Conservation (phyloP, 2,888 invertebrate genomes). For the Carabus problematicus region DNA sequence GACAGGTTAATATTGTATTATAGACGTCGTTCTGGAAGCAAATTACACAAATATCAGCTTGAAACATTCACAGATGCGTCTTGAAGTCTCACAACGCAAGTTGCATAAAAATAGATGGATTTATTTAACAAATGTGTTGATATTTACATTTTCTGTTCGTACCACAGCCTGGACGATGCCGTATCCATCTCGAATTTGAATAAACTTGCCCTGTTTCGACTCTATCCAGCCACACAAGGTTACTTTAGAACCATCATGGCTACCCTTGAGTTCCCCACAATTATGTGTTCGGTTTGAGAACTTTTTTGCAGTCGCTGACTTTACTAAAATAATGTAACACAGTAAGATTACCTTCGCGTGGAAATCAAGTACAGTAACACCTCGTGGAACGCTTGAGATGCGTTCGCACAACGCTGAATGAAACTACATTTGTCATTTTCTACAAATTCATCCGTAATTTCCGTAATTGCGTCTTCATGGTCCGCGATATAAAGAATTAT, state of each 20-base stretch:
- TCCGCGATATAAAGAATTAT: too few relatives aligned
- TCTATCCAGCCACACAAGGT: constrained; percentile 59
- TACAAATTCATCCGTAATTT: too few relatives aligned
- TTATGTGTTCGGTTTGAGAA: constrained; percentile 57
- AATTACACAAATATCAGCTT: too few relatives aligned
- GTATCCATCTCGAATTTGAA: constrained; percentile 59
- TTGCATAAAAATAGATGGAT: too few relatives aligned
- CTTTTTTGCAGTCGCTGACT: not conserved
- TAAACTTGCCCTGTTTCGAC: constrained; percentile 55
- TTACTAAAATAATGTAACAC: not conserved
- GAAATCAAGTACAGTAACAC: not conserved
- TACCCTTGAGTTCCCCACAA: constrained; percentile 57
- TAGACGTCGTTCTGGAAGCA: constrained; percentile 47
- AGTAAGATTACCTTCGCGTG: not conserved
- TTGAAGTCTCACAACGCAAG: too few relatives aligned
- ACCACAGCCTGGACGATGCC: constrained; percentile 59
- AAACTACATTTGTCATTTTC: too few relatives aligned
- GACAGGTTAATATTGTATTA: constrained; percentile 52
- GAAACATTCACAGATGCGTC: too few relatives aligned
- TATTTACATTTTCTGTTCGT: constrained; percentile 44
- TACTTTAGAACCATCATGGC: constrained; percentile 55
- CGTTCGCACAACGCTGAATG: too few relatives aligned
- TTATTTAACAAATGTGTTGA: too few relatives aligned
- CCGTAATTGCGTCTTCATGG: too few relatives aligned
- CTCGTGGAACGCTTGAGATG: too few relatives aligned